phyloP scores from a whole-genome alignment of 2,888 invertebrate genomes.

The Agapetus fuscipes region DNA sequence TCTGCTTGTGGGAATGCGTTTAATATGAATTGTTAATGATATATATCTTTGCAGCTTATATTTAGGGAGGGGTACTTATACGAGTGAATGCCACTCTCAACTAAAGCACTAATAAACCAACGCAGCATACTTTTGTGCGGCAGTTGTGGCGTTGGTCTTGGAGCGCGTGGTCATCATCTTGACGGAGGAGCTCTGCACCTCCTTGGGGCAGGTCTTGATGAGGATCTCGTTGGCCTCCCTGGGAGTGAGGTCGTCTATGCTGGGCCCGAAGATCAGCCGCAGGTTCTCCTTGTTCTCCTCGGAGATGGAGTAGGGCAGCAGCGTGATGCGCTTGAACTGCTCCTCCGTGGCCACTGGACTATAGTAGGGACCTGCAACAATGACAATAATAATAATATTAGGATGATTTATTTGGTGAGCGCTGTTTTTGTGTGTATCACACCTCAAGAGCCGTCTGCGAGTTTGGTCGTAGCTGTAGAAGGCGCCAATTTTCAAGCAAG shows the following conservation, averaged over 20 bases:
- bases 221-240: slow-evolving; percentile 76
- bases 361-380: slow-evolving; percentile 43
- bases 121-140: no score
- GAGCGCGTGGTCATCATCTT: slow-evolving; percentile 31
- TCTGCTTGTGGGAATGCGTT: no score
- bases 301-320: slow-evolving; percentile 59
- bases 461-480: no score
- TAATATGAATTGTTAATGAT: no score
- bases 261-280: slow-evolving; percentile 50
- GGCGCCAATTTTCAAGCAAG: no score
- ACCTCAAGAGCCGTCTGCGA: no score
- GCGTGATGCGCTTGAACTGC: slow-evolving; percentile 62
- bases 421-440: no score
- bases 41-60: no score
- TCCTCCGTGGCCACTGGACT: slow-evolving; percentile 55
- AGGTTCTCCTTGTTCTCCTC: slow-evolving; percentile 58
- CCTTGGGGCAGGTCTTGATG: slow-evolving; percentile 61
- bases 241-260: slow-evolving; percentile 58
- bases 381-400: not conserved
- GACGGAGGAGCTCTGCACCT: slow-evolving; percentile 36
- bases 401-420: no score
- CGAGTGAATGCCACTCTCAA: no score
- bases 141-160: slow-evolving; percentile 7
- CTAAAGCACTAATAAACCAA: no score
- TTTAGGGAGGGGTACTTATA: no score